Conservation (phyloP, 2,113 vertebrate species). For the Pteronura brasiliensis region DNA sequence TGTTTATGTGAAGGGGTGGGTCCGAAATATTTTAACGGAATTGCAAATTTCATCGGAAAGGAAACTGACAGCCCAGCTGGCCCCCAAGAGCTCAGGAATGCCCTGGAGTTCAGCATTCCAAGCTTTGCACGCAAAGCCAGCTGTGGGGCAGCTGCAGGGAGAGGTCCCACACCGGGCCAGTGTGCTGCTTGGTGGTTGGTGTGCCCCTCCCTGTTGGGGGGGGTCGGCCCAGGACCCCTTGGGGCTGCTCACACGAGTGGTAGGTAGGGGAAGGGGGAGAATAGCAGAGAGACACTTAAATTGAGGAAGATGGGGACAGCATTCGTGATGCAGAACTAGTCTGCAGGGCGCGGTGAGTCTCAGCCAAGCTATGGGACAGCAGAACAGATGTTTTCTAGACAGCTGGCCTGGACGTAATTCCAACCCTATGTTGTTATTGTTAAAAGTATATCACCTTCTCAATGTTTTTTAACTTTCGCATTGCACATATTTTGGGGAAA, state of each 20-base stretch:
- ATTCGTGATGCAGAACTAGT: neutral
- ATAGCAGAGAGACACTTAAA: neutral
- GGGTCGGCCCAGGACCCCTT: too few species aligned
- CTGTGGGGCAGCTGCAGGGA: conserved; percentile 24
- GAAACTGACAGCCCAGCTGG: neutral
- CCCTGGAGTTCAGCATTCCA: neutral
- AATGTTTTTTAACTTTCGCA: neutral
- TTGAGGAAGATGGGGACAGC: neutral
- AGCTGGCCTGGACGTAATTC: neutral
- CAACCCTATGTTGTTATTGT: neutral
- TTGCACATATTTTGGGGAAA: neutral
- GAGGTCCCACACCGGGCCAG: accelerated
- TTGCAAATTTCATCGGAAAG: neutral
- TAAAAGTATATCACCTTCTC: neutral
- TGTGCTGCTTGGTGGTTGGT: neutral
- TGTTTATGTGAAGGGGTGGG: neutral
- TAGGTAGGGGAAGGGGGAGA: neutral
- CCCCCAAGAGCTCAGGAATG: neutral
- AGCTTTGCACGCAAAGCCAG: neutral
- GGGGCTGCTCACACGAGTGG: neutral
- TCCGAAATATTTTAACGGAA: neutral
- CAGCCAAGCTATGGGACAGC: neutral
- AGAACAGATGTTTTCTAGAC: neutral
- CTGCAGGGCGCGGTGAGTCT: neutral
- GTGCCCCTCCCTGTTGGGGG: accelerated